Evolutionary conservation across 2,888 invertebrate species (phyloP).

Genomic region (Caenorhabditis drosophilae): DNA sequence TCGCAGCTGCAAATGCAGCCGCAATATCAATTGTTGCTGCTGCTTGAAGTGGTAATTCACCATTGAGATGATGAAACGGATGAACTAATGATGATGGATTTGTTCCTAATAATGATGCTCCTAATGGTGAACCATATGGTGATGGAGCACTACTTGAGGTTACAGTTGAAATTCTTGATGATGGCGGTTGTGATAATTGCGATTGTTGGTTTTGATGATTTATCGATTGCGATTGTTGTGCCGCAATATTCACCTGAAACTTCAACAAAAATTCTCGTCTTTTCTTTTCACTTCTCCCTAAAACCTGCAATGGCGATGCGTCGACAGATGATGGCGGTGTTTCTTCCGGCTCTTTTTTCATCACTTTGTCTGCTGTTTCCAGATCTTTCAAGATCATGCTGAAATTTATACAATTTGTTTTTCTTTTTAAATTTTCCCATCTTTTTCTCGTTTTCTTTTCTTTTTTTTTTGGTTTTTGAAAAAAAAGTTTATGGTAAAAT

Average conservation of each 20-base stretch:
- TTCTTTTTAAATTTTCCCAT: neutral
- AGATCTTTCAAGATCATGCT: slow-evolving; percentile 68
- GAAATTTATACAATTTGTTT: slow-evolving; percentile 21
- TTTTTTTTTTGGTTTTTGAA: too few species aligned
- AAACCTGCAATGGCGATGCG: slow-evolving; percentile 47
- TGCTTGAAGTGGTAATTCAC: slow-evolving; percentile 7
- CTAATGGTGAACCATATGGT: slow-evolving; percentile 40
- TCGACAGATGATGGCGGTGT: slow-evolving; percentile 54
- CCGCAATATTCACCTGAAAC: slow-evolving; percentile 23
- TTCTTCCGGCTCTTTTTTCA: slow-evolving; percentile 58
- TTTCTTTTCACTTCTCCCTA: neutral
- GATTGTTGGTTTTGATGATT: neutral
- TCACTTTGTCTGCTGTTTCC: slow-evolving; percentile 65
- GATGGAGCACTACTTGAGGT: slow-evolving; percentile 24
- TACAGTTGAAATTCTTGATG: slow-evolving; percentile 14
- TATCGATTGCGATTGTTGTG: slow-evolving; percentile 6
- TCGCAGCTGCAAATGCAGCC: slow-evolving; percentile 39
- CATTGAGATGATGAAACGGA: slow-evolving; percentile 28
- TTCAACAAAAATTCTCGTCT: too few species aligned
- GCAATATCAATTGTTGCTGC: slow-evolving; percentile 29
- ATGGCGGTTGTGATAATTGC: neutral
- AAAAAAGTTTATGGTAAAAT: too few species aligned
- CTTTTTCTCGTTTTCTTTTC: too few species aligned
- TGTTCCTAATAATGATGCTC: slow-evolving; percentile 17
- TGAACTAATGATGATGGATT: slow-evolving; percentile 15